Base-by-base conservation (phyloP, 2,113 vertebrate genomes). In the Nicator chloris region DNA sequence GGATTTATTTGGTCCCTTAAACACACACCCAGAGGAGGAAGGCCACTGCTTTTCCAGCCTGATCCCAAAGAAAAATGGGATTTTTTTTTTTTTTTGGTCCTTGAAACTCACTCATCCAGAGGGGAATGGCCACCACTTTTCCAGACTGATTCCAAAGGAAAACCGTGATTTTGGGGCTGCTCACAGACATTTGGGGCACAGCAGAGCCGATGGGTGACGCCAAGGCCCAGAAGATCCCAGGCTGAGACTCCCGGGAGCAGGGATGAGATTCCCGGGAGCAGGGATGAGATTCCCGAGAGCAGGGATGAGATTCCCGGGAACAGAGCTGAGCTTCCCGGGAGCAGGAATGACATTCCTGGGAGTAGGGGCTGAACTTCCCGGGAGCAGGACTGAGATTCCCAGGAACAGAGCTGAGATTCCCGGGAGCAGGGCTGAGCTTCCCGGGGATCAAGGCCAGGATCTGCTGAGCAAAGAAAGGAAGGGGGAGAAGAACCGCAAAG, bases 181-280 rank as follows among this genome's bases (percentile, higher is more conserved):
- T 39, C 39, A 30, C 20, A n/a, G 53, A 59, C 4, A 16, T 26
- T 53, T 54, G 56, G 40, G 76, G 42, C 81, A 66, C 5, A 9
- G 30, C 54, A 96, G 96, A 97, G 98, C 97, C 98, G 51, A 97
- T 97, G 97, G 98, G 97, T 95, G 96, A 98, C 98, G 98, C 97
- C 97, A 96, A n/a, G 97, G 40, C 56, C 73, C 12, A 15, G 60
- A 33, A 49, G 20, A 49, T n/a, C 8, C 35, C 1, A 2, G 30
- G 31, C 16, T 49, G 50, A 26, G 30, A 6, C 47, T 54, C 15
- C 18, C 6, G n/a, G n/a, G n/a, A n/a, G n/a, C n/a, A n/a, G n/a
- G n/a, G n/a, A n/a, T n/a, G 45, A 50, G 5, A 6, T 69, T 72
- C 30, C 66, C 5, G 18, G 39, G 53, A 73, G 50, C 8, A 28